Conservation (phyloP, 2,797 vertebrate species). For the Typhlichthys eigenmanni region DNA sequence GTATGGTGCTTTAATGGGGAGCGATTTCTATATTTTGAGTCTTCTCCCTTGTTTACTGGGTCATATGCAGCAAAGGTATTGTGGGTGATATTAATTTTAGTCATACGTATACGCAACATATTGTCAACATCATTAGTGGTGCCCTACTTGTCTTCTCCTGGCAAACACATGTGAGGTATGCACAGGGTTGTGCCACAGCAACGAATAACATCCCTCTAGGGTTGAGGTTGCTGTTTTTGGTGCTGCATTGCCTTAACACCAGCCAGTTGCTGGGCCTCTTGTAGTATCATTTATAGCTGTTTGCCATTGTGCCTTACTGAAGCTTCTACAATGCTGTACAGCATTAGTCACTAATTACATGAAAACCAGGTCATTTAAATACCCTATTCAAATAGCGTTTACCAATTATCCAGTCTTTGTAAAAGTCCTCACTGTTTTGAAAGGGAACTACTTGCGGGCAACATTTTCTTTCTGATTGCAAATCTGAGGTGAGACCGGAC, state of each 20-base stretch:
- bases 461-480: too few species aligned
- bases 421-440: too few species aligned
- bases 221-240: constrained; percentile 25
- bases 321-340: too few species aligned
- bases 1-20: neutral
- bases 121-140: neutral
- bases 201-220: constrained; percentile 19
- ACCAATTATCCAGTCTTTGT: too few species aligned
- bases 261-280: too few species aligned
- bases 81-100: constrained; percentile 7
- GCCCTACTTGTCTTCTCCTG: neutral
- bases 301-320: too few species aligned
- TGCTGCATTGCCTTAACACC: neutral
- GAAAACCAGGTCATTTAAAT: too few species aligned
- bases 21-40: neutral
- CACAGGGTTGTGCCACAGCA: constrained; percentile 4
- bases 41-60: neutral
- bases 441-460: too few species aligned
- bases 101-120: neutral
- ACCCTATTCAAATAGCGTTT: too few species aligned
- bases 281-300: too few species aligned
- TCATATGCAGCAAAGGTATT: neutral
- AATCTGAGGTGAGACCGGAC: too few species aligned
- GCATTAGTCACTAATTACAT: too few species aligned
- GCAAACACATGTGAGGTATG: constrained; percentile 1